Percentiles rank a stretch among this genome's conserved stretches.
Conservation (phyloP, 1,140 invertebrate genomes). For the Lepidurus packardi region DNA sequence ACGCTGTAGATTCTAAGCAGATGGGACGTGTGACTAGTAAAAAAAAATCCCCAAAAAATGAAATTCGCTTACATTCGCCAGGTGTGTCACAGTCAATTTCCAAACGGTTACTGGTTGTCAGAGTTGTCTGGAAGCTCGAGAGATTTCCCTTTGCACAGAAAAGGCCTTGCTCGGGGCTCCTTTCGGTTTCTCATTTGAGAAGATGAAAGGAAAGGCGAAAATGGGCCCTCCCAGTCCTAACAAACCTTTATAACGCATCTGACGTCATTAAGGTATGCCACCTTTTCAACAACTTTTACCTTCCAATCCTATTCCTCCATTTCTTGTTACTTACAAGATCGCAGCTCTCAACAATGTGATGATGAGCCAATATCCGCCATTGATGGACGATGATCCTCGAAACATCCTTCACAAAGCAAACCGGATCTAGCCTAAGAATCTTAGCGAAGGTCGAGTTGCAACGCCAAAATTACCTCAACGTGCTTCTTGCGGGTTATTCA, state of each 20-base stretch:
- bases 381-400: not conserved
- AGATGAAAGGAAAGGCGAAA: constrained; percentile 21
- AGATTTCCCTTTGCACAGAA: constrained; percentile 22
- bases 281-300: constrained; percentile 6
- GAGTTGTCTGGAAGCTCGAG: not conserved
- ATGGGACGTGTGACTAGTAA: not conserved
- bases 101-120: not conserved
- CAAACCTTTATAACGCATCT: not conserved
- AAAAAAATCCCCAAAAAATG: not conserved
- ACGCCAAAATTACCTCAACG: not conserved
- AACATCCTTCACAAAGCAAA: not conserved
- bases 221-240: not conserved
- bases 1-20: not conserved
- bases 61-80: not conserved
- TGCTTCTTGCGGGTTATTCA: too few species aligned
- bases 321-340: not conserved
- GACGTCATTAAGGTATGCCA: not conserved
- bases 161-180: constrained; percentile 13
- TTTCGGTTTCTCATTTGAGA: constrained; percentile 15
- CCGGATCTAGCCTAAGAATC: not conserved
- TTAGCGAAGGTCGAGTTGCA: not conserved
- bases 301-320: not conserved
- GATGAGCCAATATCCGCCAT: not conserved
- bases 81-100: constrained; percentile 14
- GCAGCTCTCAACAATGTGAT: not conserved